Evolutionary conservation across 2,888 invertebrate species (phyloP).

Genomic region (Drosophila formosana): DNA sequence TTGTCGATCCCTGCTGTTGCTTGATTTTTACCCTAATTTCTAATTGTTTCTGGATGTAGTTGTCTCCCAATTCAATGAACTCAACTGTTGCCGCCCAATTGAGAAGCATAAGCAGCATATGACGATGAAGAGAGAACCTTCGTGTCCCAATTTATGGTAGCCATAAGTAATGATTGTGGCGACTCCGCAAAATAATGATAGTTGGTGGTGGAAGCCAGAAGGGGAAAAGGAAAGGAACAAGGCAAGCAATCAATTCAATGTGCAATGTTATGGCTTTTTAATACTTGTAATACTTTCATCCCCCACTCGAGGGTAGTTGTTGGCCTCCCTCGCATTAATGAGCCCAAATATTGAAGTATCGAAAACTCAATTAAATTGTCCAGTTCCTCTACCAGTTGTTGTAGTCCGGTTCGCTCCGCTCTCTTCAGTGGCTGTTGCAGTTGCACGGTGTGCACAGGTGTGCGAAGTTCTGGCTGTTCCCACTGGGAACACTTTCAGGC

Average conservation of each 20-base stretch:
- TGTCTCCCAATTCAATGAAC: neutral
- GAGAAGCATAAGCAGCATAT: neutral
- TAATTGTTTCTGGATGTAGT: neutral
- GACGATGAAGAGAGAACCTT: neutral
- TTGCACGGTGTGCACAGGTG: slow-evolving; percentile 29
- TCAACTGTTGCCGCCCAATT: slow-evolving; percentile 2
- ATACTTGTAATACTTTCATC: slow-evolving; percentile 27
- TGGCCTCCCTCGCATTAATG: slow-evolving; percentile 46
- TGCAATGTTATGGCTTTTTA: slow-evolving; percentile 55
- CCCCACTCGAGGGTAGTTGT: slow-evolving; percentile 36
- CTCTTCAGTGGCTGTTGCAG: neutral
- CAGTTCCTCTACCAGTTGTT: slow-evolving; percentile 33
- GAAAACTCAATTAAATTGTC: slow-evolving; percentile 67
- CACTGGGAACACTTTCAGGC: slow-evolving; percentile 17
- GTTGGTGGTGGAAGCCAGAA: neutral
- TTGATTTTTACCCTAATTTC: neutral
- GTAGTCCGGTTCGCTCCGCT: neutral
- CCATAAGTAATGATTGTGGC: slow-evolving; percentile 1
- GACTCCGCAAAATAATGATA: slow-evolving; percentile 5
- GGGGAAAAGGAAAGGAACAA: neutral
- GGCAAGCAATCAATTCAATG: slow-evolving; percentile 24
- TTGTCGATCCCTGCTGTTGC: too few species aligned
- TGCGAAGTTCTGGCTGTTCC: slow-evolving; percentile 23
- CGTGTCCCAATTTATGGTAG: slow-evolving; percentile 1
- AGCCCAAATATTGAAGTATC: slow-evolving; percentile 62